Conservation (phyloP, 2,888 invertebrate genomes). For the Acrobasis suavella region DNA sequence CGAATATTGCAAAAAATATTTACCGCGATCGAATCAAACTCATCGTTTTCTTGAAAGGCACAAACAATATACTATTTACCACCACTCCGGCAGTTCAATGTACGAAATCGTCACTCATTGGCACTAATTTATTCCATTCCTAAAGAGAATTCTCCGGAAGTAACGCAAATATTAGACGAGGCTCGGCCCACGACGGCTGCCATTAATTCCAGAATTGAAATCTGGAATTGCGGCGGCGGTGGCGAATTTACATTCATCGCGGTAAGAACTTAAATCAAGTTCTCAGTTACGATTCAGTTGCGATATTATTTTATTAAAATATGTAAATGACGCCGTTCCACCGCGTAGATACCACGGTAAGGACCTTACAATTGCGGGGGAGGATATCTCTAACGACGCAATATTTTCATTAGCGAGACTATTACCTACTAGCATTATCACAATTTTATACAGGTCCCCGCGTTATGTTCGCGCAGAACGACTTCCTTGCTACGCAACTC, state of each 20-base stretch:
- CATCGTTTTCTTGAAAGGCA: not conserved
- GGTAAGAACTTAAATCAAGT: conserved; percentile 83
- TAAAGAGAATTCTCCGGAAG: conserved; percentile 76
- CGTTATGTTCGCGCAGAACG: conserved; percentile 38
- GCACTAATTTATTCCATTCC: conserved; percentile 77
- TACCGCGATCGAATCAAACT: conserved; percentile 18
- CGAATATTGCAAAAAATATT: conserved; percentile 54
- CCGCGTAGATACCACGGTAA: conserved; percentile 70
- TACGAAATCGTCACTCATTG: conserved; percentile 51
- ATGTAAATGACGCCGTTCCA: conserved; percentile 78
- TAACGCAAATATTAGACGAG: conserved; percentile 80
- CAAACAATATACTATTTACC: conserved; percentile 21
- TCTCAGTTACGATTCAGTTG: conserved; percentile 82
- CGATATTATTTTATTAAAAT: conserved; percentile 83
- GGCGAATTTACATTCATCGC: conserved; percentile 82
- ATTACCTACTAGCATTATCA: conserved; percentile 60
- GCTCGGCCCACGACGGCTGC: conserved; percentile 74
- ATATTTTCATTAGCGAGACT: conserved; percentile 75
- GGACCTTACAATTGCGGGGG: conserved; percentile 71
- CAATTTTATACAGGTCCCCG: conserved; percentile 56
- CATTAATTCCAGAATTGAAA: conserved; percentile 83
- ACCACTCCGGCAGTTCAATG: conserved; percentile 34
- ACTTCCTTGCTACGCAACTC: conserved; percentile 29
- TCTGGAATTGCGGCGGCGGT: conserved; percentile 78
- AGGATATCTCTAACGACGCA: conserved; percentile 74